Conservation (phyloP, 2,797 vertebrate genomes). For the Toxotes lorentzi region DNA sequence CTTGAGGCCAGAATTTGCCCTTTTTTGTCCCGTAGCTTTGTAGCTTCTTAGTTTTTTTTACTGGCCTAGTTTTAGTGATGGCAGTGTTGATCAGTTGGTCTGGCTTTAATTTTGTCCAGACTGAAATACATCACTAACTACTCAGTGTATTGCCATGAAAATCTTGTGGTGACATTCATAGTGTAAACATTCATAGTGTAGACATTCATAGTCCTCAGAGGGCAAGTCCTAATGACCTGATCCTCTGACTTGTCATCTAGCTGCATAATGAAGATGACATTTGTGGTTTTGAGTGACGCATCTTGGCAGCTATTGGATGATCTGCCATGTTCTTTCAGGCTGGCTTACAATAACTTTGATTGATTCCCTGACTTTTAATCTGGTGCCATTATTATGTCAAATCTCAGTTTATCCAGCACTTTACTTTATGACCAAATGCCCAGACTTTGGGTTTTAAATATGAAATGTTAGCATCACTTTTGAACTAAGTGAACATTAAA, state of each 20-base stretch:
- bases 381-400: not conserved
- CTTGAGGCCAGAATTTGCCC: not conserved
- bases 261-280: not conserved
- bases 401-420: not conserved
- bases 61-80: not conserved
- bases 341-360: not conserved
- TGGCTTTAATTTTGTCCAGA: not conserved
- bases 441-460: not conserved
- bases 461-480: not conserved
- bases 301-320: not conserved
- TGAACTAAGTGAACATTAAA: not conserved
- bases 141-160: not conserved
- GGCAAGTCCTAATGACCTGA: not conserved
- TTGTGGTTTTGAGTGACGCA: not conserved
- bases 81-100: not conserved
- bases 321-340: not conserved
- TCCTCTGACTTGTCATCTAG: not conserved
- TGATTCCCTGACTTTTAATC: not conserved
- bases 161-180: not conserved
- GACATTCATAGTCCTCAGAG: not conserved
- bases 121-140: not conserved
- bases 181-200: not conserved
- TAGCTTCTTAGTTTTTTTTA: not conserved
- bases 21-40: not conserved
- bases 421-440: not conserved